Evolutionary conservation across 2,113 vertebrate genomes (phyloP).

Genomic region (Eulacestoma nigropectus): DNA sequence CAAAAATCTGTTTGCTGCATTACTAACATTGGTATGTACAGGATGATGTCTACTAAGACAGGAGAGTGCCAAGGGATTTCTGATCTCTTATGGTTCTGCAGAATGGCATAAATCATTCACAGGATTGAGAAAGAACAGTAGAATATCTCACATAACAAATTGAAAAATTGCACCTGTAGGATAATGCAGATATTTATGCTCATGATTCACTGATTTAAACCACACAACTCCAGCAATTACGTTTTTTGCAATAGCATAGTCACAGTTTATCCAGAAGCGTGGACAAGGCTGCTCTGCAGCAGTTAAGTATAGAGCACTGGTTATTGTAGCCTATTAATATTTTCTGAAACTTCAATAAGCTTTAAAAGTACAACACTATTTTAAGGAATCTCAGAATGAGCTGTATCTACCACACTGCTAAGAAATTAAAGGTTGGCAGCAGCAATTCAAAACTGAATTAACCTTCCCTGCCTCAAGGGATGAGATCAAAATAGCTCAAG

Average conservation of each 20-base stretch:
- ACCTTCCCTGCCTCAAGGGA: not conserved
- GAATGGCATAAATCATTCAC: not conserved
- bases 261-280: not conserved
- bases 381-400: not conserved
- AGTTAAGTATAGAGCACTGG: not conserved
- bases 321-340: not conserved
- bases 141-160: not conserved
- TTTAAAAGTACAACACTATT: not conserved
- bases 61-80: not conserved
- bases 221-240: not conserved
- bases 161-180: not conserved
- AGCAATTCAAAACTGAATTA: conserved; percentile 5
- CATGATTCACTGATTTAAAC: not conserved
- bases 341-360: not conserved
- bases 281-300: not conserved
- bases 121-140: not conserved
- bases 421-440: not conserved
- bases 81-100: not conserved
- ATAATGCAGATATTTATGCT: not conserved
- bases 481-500: not conserved
- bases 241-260: not conserved
- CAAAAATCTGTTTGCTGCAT: not conserved
- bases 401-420: not conserved
- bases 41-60: not conserved
- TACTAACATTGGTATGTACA: not conserved